Base-by-base conservation (phyloP, 2,888 invertebrate genomes). In the Drosophila neoperkinsi region DNA sequence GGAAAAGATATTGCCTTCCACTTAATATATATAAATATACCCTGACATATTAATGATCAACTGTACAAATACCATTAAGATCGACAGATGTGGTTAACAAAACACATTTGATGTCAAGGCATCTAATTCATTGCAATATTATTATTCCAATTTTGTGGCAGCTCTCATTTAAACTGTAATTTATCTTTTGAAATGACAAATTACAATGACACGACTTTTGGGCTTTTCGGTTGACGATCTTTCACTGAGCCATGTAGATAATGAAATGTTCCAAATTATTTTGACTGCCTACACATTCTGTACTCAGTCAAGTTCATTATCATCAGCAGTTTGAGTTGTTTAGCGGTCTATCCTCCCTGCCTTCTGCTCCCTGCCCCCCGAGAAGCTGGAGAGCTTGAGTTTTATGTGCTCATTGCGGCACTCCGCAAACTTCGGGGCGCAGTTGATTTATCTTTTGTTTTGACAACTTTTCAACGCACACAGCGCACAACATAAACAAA, bases 371-470 rank as follows among this genome's bases (percentile, higher is more conserved):
- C 33, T 1, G 16, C 28, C 36, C 38, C 31, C 28, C 18, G 43
- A 68, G 53, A 25, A 41, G 55, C 41, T 58, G 10, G 18, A 16
- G 59, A 65, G 21, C 46, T 64, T 46, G 65, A 57, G 58, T 38
- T 63, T 71, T 59, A 30, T 49, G 36, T 73, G 50, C 58, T 53
- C 33, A 34, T 21, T 55, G 51, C 28, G 55, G 33, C 43, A 62
- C 30, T 51, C 36, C 59, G 43, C 57, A 71, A 65, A 43, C 61
- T 71, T 71, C 38, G 68, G 71, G 71, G 68, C 79, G 66, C 79
- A 71, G 80, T 78, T 85, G 79, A 88, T 86, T 88, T 86, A 86
- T 90, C 84, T 77, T 79, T 90, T 88, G 90, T 86, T 88, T 86
- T 88, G 81, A 83, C 84, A 86, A 90, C 86, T 86, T 90, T 88